Conservation (phyloP, 2,113 vertebrate species). For the Peucedramus taeniatus region DNA sequence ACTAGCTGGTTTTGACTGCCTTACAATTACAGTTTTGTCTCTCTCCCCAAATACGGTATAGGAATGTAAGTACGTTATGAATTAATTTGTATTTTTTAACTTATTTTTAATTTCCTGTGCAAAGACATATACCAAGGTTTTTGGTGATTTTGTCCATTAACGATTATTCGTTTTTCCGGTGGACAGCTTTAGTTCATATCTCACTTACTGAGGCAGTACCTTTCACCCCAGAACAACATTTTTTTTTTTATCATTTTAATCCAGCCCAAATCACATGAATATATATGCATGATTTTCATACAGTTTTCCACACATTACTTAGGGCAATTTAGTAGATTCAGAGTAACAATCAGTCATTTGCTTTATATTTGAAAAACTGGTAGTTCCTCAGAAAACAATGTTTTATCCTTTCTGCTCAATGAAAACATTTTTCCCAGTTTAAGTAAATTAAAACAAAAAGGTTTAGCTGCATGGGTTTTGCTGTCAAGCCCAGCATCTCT, state of each 20-base stretch:
- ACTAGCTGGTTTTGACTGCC: neutral
- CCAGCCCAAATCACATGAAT: rapidly evolving
- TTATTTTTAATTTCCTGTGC: neutral
- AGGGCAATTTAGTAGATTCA: neutral
- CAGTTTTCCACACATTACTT: neutral
- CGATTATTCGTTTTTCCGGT: neutral
- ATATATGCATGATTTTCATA: neutral
- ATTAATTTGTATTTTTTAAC: neutral
- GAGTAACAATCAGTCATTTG: neutral
- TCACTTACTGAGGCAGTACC: neutral
- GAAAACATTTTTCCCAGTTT: neutral
- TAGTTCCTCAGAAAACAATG: neutral
- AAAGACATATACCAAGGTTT: neutral
- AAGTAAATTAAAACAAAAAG: neutral
- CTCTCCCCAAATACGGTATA: neutral
- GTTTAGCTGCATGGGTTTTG: neutral
- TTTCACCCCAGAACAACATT: neutral
- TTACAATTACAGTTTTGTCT: neutral
- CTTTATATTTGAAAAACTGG: neutral
- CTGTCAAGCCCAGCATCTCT: neutral
- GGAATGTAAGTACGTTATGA: neutral
- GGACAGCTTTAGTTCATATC: neutral
- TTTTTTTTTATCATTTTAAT: neutral
- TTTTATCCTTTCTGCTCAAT: neutral
- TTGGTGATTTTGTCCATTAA: neutral